Evolutionary conservation across 2,113 vertebrate species (phyloP), one percentile per base, ranked within the genome.

Genomic region (Gavia stellata): DNA sequence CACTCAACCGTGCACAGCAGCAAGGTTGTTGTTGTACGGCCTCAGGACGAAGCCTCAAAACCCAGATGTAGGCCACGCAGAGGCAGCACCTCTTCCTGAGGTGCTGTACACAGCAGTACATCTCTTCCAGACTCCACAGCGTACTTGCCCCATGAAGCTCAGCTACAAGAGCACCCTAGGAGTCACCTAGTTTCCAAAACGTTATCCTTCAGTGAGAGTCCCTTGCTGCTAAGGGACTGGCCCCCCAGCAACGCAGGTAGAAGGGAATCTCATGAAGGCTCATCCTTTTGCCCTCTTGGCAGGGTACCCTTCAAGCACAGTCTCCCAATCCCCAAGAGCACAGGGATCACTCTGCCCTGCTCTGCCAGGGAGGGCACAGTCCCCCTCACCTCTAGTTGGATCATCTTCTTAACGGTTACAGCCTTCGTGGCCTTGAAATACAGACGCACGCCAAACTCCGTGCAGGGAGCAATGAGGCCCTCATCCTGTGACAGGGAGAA

Each of bases 351-450:
- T 52, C 49, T 28, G 70, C 81, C 26, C 38, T 28, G 38, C 67
- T 84, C 65, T 59, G 53, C 33, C 33, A 47, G 24, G 59, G 16
- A 52, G 24, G 59, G 42, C 26, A 47, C 14, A 10, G 9, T 25
- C 5, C 23, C 28, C 34, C 97, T 97, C 94, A 99, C 99, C 99
- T 99, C 99, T 23, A 99, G 55, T 18, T 98, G 98, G 66, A 99
- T 93, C 3, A 56, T 84, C 96, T 98, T 99, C 97, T 98, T 99
- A 36, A 99, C 58, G 85, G 42, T 96, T 72, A 98, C 11, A 9
- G 98, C 97, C 34, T 92, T 98, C 8, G 67, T 80, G 42, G 99
- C 97, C 42, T 95, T 98, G 96, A 99, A 99, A 85, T 97, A n/a
- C 40, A 99, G 34, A 1, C 90, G 95, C 80, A 99, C 74, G 12